Evolutionary conservation across 2,888 invertebrate species (phyloP).

Genomic region (Hirtodrosophila trivittata): DNA sequence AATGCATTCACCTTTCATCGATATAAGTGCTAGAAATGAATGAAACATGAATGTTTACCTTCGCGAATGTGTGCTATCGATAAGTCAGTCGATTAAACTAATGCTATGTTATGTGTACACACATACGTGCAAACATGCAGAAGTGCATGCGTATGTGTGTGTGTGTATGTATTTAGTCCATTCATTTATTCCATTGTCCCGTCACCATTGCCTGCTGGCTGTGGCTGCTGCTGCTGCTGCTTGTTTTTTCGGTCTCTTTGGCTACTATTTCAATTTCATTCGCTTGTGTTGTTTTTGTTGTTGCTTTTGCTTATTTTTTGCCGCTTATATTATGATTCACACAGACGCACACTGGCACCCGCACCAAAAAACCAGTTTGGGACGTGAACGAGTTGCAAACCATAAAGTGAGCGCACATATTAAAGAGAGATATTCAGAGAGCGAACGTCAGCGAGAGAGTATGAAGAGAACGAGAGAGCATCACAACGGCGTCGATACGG

Average conservation of each 20-base stretch:
- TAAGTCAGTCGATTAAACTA: constrained; percentile 15
- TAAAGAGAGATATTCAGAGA: constrained; percentile 8
- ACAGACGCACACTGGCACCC: constrained; percentile 55
- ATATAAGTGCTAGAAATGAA: no score
- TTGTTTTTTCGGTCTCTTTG: constrained; percentile 34
- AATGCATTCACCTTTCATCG: no score
- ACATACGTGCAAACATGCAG: background rate
- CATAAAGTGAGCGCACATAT: constrained; percentile 2
- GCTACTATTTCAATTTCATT: constrained; percentile 75
- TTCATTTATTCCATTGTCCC: constrained; percentile 43
- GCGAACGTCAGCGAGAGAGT: constrained; percentile 10
- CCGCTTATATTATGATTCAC: constrained; percentile 71
- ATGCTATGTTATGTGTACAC: constrained; percentile 4
- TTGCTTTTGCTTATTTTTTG: constrained; percentile 16
- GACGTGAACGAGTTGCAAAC: constrained; percentile 21
- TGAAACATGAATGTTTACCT: no score
- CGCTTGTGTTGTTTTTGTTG: constrained; percentile 28
- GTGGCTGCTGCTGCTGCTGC: constrained; percentile 1
- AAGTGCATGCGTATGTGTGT: constrained; percentile 1
- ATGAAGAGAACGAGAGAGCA: constrained; percentile 1
- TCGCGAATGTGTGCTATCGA: constrained; percentile 2
- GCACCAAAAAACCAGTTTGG: constrained; percentile 73
- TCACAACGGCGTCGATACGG: background rate
- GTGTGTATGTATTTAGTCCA: constrained; percentile 31
- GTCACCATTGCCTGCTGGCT: constrained; percentile 10